A percentile compares a stretch with the other conserved stretches of the same genome.
Evolutionary conservation across 1,140 invertebrate genomes (phyloP).

Genomic region (Scaptomyza hsui): DNA sequence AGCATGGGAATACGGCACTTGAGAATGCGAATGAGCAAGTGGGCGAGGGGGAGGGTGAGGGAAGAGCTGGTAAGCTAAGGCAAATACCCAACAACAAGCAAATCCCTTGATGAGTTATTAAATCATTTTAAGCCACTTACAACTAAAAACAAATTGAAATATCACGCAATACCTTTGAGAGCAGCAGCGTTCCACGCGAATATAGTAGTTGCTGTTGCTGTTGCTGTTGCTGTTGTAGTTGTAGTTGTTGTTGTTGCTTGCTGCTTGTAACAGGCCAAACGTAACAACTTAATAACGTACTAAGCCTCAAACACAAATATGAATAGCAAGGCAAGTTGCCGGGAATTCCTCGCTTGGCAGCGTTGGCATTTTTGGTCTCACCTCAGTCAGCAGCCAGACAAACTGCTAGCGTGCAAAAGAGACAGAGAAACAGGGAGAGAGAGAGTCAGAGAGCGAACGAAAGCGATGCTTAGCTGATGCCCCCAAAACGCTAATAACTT

Average conservation of each 20-base stretch:
- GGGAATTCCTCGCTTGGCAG: slow-evolving; percentile 45
- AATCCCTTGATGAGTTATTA: slow-evolving; percentile 83
- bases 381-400: slow-evolving; percentile 36
- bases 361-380: slow-evolving; percentile 65
- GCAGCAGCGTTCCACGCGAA: slow-evolving; percentile 60
- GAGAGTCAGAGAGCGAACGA: not conserved
- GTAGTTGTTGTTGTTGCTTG: slow-evolving; percentile 43
- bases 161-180: slow-evolving; percentile 80
- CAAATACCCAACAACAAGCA: slow-evolving; percentile 78
- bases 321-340: slow-evolving; percentile 66
- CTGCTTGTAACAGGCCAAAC: slow-evolving; percentile 72
- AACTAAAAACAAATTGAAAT: slow-evolving; percentile 83
- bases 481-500: slow-evolving; percentile 78
- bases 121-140: slow-evolving; percentile 83
- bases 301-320: slow-evolving; percentile 81
- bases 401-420: not conserved
- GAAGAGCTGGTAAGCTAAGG: slow-evolving; percentile 58
- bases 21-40: slow-evolving; percentile 1
- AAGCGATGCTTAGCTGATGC: slow-evolving; percentile 35
- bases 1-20: not conserved
- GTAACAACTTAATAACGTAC: slow-evolving; percentile 83
- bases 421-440: not conserved
- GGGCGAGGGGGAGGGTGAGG: slow-evolving; percentile 9
- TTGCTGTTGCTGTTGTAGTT: slow-evolving; percentile 16
- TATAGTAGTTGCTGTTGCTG: slow-evolving; percentile 2